A percentile compares a stretch with the other conserved stretches of the same genome.
Evolutionary conservation across 2,888 invertebrate genomes (phyloP).

Genomic region (Hymenopus coronatus): DNA sequence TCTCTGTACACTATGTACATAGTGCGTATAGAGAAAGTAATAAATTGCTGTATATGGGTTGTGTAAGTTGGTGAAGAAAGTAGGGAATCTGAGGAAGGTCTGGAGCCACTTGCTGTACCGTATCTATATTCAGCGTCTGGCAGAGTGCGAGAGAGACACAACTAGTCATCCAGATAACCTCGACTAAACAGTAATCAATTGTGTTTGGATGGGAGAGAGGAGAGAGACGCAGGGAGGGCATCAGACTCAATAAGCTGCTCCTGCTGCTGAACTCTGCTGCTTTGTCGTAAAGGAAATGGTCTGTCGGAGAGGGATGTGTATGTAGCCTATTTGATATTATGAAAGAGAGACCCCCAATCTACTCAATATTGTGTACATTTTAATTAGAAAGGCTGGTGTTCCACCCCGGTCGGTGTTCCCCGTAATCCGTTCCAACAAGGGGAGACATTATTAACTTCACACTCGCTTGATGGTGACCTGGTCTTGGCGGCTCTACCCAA

Average conservation of each 20-base stretch:
- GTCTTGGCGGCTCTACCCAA: not conserved
- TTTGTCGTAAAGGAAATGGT: constrained; percentile 15
- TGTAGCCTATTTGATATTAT: constrained; percentile 23
- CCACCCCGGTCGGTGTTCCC: too few species aligned
- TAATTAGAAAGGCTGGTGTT: constrained; percentile 23
- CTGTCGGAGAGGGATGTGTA: constrained; percentile 6
- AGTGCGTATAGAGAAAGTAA: too few species aligned
- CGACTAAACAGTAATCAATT: constrained; percentile 28
- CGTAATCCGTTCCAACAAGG: not conserved
- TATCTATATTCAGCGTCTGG: not conserved
- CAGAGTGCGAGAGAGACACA: not conserved
- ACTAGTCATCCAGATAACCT: constrained; percentile 17
- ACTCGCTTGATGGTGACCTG: not conserved
- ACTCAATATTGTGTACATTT: constrained; percentile 32
- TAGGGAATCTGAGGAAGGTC: not conserved
- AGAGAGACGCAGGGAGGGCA: too few species aligned
- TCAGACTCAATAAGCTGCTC: not conserved
- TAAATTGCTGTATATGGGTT: too few species aligned
- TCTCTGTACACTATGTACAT: too few species aligned
- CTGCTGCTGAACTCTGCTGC: not conserved
- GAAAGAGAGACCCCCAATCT: constrained; percentile 11
- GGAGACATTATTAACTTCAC: not conserved
- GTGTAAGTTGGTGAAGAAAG: too few species aligned
- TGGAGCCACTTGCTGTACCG: not conserved
- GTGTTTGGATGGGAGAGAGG: not conserved